These are phyloP conservation scores for Crotophaga sulcirostris DNA, from an alignment of 2,113 vertebrate species.

Conservation along the genomic window DNA sequence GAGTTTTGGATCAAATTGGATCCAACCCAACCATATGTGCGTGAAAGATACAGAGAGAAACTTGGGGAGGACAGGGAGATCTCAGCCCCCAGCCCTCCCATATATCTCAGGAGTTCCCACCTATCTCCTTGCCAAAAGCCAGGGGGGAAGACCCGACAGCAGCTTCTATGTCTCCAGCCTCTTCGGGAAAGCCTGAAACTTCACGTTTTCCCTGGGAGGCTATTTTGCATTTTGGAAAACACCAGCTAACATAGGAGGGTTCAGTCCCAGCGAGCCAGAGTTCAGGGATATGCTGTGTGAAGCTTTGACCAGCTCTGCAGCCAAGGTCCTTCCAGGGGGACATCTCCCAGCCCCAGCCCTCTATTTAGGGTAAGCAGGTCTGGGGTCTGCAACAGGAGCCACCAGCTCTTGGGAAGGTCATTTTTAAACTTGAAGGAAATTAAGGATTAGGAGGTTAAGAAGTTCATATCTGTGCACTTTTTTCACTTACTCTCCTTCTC, in stretches of 20 bases:
- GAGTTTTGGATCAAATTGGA: slow-evolving; percentile 32
- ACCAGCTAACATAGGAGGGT: background rate
- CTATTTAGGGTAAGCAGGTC: rapidly evolving
- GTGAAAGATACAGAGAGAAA: slow-evolving; percentile 8
- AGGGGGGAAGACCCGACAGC: rapidly evolving
- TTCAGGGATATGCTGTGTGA: rapidly evolving
- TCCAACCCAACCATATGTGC: background rate
- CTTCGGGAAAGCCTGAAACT: background rate
- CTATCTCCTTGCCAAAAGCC: background rate
- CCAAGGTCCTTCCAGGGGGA: background rate
- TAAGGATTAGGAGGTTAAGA: background rate
- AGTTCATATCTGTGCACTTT: rapidly evolving
- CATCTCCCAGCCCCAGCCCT: rapidly evolving
- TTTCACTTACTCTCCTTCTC: background rate
- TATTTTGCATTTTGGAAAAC: background rate
- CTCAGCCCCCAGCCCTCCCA: background rate
- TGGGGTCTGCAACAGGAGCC: background rate
- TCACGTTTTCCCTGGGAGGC: rapidly evolving
- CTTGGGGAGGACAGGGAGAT: background rate
- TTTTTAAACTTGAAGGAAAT: background rate
- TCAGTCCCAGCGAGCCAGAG: background rate
- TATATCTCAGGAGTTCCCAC: rapidly evolving
- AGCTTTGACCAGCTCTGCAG: background rate
- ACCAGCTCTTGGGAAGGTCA: background rate
- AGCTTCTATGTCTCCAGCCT: background rate